Base-by-base conservation (phyloP, 1,140 invertebrate species). In the Ditylenchus dipsaci region DNA sequence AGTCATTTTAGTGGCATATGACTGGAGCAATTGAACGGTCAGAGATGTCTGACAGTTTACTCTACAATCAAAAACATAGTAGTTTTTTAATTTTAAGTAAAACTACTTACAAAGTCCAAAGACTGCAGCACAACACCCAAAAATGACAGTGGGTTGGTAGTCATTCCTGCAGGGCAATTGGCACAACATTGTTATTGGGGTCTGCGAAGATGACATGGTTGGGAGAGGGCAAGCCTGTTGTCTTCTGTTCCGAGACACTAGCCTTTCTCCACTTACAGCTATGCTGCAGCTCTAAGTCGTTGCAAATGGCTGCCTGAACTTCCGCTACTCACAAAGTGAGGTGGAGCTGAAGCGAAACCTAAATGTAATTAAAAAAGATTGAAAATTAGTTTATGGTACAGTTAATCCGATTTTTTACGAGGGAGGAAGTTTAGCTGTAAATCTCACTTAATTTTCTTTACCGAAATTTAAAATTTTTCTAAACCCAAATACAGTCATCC, bases 1-100 rank as follows among this genome's bases (percentile, higher is more conserved):
- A 83, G 66, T 81, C 79, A 38, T 81, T 77, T 30, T 63, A 43
- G 79, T 83, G n/a, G 79, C 79, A 60, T 83, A 82, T 19, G 63
- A 72, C 29, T 83, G 69, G 23, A 81, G 56, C 3, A 83, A 68
- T 70, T 83, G 81, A 9, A 83, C 65, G 9, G 75, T 76, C n/a
- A 81, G 49, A 49, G 13, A 81, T 53, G 57, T 83, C 79, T 47
- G 71, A 76, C 7, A 81, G 67, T 73, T 81, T 81, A 71, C 43
- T 38, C 77, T 78, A 45, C 33, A 38, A 38, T 5, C 3, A 38
- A 38, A 38, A n/a, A n/a, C n/a, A n/a, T n/a, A n/a, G n/a, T n/a
- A n/a, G n/a, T n/a, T n/a, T n/a, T n/a, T n/a, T n/a, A n/a, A n/a
- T n/a, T n/a, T n/a, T n/a, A n/a, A n/a, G n/a, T n/a, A n/a, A n/a